These are phyloP conservation scores for Pogonophryne albipinna DNA, from an alignment of 2,797 vertebrate species.

Conservation along the genomic window DNA sequence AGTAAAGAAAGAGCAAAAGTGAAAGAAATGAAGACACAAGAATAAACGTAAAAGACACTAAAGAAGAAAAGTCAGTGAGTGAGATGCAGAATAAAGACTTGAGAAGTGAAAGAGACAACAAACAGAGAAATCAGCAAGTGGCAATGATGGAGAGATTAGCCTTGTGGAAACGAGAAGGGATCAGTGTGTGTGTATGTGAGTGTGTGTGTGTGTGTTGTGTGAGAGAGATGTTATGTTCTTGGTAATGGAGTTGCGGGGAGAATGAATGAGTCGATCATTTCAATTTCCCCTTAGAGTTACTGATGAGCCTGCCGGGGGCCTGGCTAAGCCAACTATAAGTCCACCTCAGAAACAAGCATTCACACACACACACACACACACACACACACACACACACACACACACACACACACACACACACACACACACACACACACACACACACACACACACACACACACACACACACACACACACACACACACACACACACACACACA, in stretches of 20 bases:
- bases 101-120: constrained; percentile 26
- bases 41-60: constrained; percentile 5
- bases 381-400: neutral
- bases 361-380: neutral
- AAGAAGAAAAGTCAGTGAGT: constrained; percentile 26
- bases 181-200: constrained; percentile 12
- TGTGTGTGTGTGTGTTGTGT: constrained; percentile 17
- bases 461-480: neutral
- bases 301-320: constrained; percentile 58
- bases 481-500: too few species aligned
- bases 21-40: neutral
- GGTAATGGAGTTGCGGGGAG: constrained; percentile 64
- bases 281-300: constrained; percentile 64
- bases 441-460: too few species aligned
- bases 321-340: constrained; percentile 51
- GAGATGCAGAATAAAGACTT: constrained; percentile 25
- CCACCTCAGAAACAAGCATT: constrained; percentile 7
- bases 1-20: neutral
- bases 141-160: constrained; percentile 41
- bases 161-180: constrained; percentile 11
- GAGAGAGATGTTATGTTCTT: constrained; percentile 21
- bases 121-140: constrained; percentile 28
- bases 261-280: constrained; percentile 68
- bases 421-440: neutral
- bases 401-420: neutral